These are phyloP conservation scores for Anguilla anguilla DNA, from an alignment of 2,797 vertebrate genomes.

Conservation along the genomic window DNA sequence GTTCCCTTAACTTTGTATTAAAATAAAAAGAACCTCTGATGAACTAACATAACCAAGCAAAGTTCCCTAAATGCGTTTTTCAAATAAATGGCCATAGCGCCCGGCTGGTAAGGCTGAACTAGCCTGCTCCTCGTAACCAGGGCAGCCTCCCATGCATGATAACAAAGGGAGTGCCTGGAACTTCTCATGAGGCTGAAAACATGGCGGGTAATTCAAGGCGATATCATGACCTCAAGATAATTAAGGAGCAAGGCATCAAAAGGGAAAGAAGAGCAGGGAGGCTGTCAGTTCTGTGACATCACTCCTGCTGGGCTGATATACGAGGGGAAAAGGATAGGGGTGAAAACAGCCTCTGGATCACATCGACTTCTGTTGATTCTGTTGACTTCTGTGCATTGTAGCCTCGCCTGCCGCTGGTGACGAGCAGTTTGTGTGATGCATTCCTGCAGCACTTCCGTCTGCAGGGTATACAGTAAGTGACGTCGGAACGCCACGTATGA, in stretches of 20 bases:
- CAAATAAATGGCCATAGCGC: neutral
- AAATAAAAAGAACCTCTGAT: neutral
- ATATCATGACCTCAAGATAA: conserved; percentile 5
- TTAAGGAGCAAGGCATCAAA: conserved; percentile 1
- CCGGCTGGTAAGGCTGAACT: neutral
- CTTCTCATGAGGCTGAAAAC: neutral
- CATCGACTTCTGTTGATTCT: conserved; percentile 6
- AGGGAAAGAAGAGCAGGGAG: neutral
- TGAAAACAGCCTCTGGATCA: conserved; percentile 14
- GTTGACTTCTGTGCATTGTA: no score
- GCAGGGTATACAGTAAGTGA: neutral
- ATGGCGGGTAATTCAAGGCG: neutral
- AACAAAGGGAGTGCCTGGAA: neutral
- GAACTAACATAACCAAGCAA: neutral
- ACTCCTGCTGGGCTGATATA: neutral
- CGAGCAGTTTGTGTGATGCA: neutral
- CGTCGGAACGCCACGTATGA: neutral
- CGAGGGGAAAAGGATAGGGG: neutral
- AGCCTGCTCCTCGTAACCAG: neutral
- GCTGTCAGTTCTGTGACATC: neutral
- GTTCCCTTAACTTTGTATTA: neutral
- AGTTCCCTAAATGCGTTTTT: neutral
- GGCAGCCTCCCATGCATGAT: neutral
- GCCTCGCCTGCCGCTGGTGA: neutral
- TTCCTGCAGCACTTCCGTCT: neutral